phyloP scores from a whole-genome alignment of 2,113 vertebrate species.

The Deroptyus accipitrinus region DNA sequence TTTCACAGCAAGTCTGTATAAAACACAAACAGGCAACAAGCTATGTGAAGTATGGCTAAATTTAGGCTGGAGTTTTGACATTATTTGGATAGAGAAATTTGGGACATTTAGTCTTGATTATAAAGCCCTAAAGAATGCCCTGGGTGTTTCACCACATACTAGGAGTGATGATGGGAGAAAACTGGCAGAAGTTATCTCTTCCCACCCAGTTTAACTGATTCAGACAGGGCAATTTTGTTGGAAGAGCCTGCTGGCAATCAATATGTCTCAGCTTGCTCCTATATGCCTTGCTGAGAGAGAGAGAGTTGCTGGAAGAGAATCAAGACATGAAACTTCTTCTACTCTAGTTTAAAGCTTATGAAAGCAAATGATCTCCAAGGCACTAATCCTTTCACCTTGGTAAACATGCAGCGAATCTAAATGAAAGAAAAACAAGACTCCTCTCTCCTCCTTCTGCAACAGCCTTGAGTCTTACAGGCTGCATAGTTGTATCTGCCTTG shows the following conservation, averaged over 20 bases:
- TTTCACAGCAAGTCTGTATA: slow-evolving; percentile 46
- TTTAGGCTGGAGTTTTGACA: slow-evolving; percentile 17
- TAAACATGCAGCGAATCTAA: slow-evolving; percentile 70
- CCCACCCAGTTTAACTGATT: slow-evolving; percentile 72
- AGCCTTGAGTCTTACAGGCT: slow-evolving; percentile 4
- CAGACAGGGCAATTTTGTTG: slow-evolving; percentile 73
- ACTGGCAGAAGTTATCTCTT: slow-evolving; percentile 67
- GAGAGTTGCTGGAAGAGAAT: slow-evolving; percentile 63
- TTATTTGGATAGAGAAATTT: slow-evolving; percentile 58
- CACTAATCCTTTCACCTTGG: slow-evolving; percentile 72
- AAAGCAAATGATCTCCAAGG: slow-evolving; percentile 76
- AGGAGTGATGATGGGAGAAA: slow-evolving; percentile 49
- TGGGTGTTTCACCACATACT: slow-evolving; percentile 45
- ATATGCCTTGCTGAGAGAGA: slow-evolving; percentile 72
- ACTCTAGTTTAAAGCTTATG: slow-evolving; percentile 72
- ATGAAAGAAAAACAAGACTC: slow-evolving; percentile 44
- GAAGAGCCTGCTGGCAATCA: slow-evolving; percentile 73
- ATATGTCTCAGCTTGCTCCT: slow-evolving; percentile 75
- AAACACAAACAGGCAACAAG: slow-evolving; percentile 31
- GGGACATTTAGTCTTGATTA: slow-evolving; percentile 55
- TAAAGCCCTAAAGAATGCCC: slow-evolving; percentile 53
- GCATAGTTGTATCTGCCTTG: neutral
- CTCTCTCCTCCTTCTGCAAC: neutral
- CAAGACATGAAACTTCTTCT: slow-evolving; percentile 76
- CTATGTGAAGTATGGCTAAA: neutral